Evolutionary conservation across 2,888 invertebrate species (phyloP).

Genomic region (Pyrrhosoma nymphula): DNA sequence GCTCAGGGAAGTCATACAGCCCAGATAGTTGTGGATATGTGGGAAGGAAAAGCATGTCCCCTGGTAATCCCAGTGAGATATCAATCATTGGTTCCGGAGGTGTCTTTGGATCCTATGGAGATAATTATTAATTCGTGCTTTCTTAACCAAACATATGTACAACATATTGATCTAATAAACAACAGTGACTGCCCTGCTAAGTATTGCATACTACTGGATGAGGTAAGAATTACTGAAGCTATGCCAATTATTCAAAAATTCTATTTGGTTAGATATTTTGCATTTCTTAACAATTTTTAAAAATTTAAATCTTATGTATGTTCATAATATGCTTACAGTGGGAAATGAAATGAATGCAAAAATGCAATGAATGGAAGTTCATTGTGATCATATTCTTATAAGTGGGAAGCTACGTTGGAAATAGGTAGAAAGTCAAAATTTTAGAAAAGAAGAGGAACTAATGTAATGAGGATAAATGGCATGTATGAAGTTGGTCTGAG

Average conservation of each 20-base stretch:
- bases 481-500: too few species aligned
- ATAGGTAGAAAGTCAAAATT: too few species aligned
- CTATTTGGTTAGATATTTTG: too few species aligned
- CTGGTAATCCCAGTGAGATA: conserved; percentile 80
- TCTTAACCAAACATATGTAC: conserved; percentile 80
- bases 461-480: too few species aligned
- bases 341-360: too few species aligned
- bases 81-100: conserved; percentile 79
- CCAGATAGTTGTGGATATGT: conserved; percentile 80
- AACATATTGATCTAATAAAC: conserved; percentile 79
- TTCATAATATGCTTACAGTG: too few species aligned
- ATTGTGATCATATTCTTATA: too few species aligned
- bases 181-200: conserved; percentile 79
- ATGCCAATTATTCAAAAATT: neutral
- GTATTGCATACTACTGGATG: conserved; percentile 77
- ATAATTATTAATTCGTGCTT: conserved; percentile 82
- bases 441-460: too few species aligned
- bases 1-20: conserved; percentile 78
- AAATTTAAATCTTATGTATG: too few species aligned
- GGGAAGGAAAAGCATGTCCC: conserved; percentile 81
- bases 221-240: conserved; percentile 74
- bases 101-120: conserved; percentile 79
- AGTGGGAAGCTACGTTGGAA: too few species aligned
- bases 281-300: too few species aligned
- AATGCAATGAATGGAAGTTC: too few species aligned